Percentiles rank a stretch among this genome's conserved stretches.
Conservation (phyloP, 2,797 vertebrate genomes). For the Leptoclinus maculatus region DNA sequence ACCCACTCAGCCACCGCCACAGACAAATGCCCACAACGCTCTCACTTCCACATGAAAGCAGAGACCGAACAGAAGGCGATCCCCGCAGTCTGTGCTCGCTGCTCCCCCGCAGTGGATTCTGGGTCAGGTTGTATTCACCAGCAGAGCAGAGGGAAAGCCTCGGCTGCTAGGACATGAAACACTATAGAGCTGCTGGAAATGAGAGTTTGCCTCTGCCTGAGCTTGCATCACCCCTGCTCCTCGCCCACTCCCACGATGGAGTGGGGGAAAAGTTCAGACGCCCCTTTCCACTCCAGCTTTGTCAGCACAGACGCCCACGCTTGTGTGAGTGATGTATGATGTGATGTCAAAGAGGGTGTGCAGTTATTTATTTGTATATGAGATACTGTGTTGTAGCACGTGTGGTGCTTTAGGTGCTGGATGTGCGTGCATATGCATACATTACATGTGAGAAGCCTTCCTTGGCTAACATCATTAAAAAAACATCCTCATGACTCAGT, state of each 20-base stretch:
- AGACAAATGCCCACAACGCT: constrained; percentile 53
- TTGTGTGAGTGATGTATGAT: constrained; percentile 17
- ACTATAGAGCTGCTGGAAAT: constrained; percentile 57
- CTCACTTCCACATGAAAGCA: constrained; percentile 63
- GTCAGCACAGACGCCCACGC: constrained; percentile 64
- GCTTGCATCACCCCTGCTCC: constrained; percentile 58
- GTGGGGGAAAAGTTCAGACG: constrained; percentile 65
- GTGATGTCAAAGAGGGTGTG: constrained; percentile 1
- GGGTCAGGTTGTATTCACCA: constrained; percentile 64
- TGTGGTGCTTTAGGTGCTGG: constrained; percentile 33
- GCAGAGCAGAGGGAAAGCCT: constrained; percentile 59
- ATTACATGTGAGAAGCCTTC: constrained; percentile 1
- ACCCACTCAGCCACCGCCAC: constrained; percentile 43
- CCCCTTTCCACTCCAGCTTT: constrained; percentile 43
- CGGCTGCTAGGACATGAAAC: constrained; percentile 56
- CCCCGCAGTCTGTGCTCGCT: constrained; percentile 54
- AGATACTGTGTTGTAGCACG: constrained; percentile 9
- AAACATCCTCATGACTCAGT: constrained; percentile 55
- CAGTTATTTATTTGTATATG: constrained; percentile 27
- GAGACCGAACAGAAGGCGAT: constrained; percentile 68
- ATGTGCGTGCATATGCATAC: constrained; percentile 23
- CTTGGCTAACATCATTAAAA: constrained; percentile 15
- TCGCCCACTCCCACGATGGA: constrained; percentile 63
- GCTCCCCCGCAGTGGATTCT: constrained; percentile 67
- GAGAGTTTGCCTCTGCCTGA: constrained; percentile 57